These are phyloP conservation scores for Helicoverpa zea DNA, from an alignment of 1,140 invertebrate species.

Conservation along the genomic window DNA sequence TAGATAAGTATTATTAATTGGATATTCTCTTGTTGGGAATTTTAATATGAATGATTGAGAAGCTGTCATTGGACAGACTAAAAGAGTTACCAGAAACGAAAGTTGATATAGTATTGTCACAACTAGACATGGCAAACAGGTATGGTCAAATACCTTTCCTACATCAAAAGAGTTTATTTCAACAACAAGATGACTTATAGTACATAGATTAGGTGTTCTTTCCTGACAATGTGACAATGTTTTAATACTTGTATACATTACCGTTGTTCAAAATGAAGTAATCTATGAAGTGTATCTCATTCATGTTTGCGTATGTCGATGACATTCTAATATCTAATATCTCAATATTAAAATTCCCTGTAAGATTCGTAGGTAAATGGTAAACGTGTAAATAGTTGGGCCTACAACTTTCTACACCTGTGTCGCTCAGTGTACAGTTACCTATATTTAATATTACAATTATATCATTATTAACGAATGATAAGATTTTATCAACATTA, in stretches of 20 bases:
- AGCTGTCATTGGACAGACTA: too few relatives aligned
- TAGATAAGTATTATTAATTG: slow-evolving; percentile 42
- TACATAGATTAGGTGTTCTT: not conserved
- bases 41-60: slow-evolving; percentile 1
- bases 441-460: slow-evolving; percentile 63
- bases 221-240: too few relatives aligned
- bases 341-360: slow-evolving; percentile 24
- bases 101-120: too few relatives aligned
- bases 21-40: slow-evolving; percentile 27
- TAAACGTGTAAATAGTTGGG: slow-evolving; percentile 71
- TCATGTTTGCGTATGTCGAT: not conserved
- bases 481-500: slow-evolving; percentile 67
- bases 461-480: slow-evolving; percentile 60
- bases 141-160: too few relatives aligned
- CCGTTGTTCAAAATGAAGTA: too few relatives aligned
- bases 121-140: too few relatives aligned
- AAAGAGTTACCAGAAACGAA: too few relatives aligned
- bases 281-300: too few relatives aligned
- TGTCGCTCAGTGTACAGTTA: slow-evolving; percentile 83
- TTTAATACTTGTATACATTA: too few relatives aligned
- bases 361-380: slow-evolving; percentile 33
- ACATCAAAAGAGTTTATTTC: not conserved
- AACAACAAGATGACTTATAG: not conserved
- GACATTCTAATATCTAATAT: too few relatives aligned
- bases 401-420: slow-evolving; percentile 80